Evolutionary conservation across 1,140 invertebrate species (phyloP).

Genomic region (Homarus americanus): DNA sequence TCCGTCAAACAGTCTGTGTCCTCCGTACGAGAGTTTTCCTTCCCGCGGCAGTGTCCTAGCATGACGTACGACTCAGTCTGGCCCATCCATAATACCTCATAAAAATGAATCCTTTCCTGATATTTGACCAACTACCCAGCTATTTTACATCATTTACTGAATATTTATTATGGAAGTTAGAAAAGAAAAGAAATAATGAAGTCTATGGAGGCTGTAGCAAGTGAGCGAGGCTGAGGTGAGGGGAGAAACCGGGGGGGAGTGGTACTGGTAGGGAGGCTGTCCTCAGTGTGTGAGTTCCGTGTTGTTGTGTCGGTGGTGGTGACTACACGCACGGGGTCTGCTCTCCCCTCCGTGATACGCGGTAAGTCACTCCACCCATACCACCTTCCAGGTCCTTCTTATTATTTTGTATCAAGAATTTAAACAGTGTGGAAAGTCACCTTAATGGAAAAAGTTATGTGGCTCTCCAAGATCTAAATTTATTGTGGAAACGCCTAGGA

Average conservation of each 20-base stretch:
- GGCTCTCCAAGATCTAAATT: too few relatives aligned
- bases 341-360: conserved; percentile 7
- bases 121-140: too few relatives aligned
- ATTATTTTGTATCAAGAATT: too few relatives aligned
- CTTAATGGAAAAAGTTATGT: too few relatives aligned
- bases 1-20: not conserved
- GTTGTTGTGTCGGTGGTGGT: conserved; percentile 8
- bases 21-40: not conserved
- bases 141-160: too few relatives aligned
- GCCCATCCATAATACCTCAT: not conserved
- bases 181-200: too few relatives aligned
- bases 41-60: not conserved
- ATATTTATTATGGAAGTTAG: too few relatives aligned
- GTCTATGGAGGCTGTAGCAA: too few relatives aligned
- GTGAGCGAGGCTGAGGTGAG: not conserved
- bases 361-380: conserved; percentile 5
- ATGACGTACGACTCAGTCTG: not conserved
- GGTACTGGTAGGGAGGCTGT: not conserved
- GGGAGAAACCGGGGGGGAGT: not conserved
- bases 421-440: too few relatives aligned
- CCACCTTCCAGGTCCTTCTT: not conserved
- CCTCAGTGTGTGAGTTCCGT: not conserved
- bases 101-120: not conserved
- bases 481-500: too few relatives aligned
- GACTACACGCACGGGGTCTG: not conserved